Evolutionary conservation across 1,140 invertebrate genomes (phyloP).

Genomic region (Drosophila cardini): DNA sequence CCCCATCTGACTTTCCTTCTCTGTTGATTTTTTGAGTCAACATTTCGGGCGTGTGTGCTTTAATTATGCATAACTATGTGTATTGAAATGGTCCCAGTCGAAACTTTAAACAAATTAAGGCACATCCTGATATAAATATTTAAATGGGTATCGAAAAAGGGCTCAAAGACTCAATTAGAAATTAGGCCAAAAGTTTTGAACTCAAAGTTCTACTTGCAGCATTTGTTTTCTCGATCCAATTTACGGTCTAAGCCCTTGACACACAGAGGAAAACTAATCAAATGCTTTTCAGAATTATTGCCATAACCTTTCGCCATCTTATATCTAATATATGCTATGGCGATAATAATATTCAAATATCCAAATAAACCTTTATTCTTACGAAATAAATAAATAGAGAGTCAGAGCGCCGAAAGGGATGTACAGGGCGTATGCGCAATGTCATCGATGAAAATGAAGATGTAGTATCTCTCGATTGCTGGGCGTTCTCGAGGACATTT

Average conservation of each 20-base stretch:
- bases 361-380: conserved; percentile 14
- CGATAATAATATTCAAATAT: conserved; percentile 58
- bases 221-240: conserved; percentile 7
- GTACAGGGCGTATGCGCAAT: conserved; percentile 52
- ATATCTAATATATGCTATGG: background rate
- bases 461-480: conserved; percentile 55
- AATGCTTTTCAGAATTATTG: conserved; percentile 26
- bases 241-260: conserved; percentile 14
- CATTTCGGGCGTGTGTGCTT: conserved; percentile 55
- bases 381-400: background rate
- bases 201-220: background rate
- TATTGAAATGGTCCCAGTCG: conserved; percentile 33
- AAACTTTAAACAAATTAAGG: conserved; percentile 47
- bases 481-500: conserved; percentile 68
- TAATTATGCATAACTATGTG: conserved; percentile 68
- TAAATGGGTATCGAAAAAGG: conserved; percentile 13
- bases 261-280: conserved; percentile 37
- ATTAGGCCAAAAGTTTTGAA: conserved; percentile 15
- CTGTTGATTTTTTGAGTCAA: conserved; percentile 22
- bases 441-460: conserved; percentile 68
- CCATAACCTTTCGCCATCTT: conserved; percentile 30
- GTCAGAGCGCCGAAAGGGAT: conserved; percentile 14
- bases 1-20: conserved; percentile 28
- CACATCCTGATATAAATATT: conserved; percentile 41
- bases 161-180: conserved; percentile 30